A percentile compares a stretch with the other conserved stretches of the same genome.
Evolutionary conservation across 1,140 invertebrate genomes (phyloP).

Genomic region (Leptinotarsa texana): DNA sequence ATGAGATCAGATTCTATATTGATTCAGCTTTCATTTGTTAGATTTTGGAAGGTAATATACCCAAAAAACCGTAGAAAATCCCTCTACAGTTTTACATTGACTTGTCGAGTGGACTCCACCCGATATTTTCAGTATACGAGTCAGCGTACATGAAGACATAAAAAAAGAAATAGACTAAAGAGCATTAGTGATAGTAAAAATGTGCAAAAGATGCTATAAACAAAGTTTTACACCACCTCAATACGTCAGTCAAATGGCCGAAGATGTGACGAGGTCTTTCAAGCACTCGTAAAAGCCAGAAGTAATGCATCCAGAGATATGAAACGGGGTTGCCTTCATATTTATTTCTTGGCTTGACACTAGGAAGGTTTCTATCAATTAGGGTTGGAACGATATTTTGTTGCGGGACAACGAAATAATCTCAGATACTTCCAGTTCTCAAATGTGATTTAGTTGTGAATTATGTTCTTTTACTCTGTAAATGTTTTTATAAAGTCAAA

Average conservation of each 20-base stretch:
- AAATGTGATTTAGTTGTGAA: too few species aligned
- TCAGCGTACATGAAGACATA: background rate
- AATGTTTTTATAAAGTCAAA: too few species aligned
- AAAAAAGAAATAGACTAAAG: background rate
- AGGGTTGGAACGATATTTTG: too few species aligned
- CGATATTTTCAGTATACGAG: background rate
- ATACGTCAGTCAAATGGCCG: background rate
- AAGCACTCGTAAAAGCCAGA: background rate
- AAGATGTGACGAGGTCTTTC: background rate
- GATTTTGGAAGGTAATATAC: background rate
- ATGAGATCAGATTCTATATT: background rate
- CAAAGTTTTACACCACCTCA: background rate
- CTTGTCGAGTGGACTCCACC: background rate
- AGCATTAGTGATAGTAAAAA: background rate
- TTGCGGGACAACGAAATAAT: too few species aligned
- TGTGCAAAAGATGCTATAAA: background rate
- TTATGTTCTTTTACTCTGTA: too few species aligned
- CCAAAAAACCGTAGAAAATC: too few species aligned
- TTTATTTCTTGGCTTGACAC: too few species aligned
- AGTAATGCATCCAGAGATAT: background rate
- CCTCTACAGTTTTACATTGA: background rate
- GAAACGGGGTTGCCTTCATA: background rate
- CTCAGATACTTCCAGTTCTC: too few species aligned
- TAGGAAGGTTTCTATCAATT: too few species aligned
- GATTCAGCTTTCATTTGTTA: background rate